Evolutionary conservation across 2,113 vertebrate genomes (phyloP).

Genomic region (Tetrax tetrax): DNA sequence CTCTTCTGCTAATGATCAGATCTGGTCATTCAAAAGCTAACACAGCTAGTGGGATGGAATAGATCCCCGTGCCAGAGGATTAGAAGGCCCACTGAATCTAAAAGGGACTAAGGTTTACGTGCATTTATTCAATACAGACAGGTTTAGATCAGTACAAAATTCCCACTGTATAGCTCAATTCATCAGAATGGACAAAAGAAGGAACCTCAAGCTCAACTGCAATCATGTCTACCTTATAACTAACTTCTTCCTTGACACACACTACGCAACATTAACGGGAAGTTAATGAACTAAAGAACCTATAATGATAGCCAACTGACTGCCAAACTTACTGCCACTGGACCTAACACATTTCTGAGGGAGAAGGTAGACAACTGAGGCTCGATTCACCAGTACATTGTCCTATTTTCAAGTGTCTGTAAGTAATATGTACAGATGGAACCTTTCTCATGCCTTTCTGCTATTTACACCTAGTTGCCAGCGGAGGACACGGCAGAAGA

Average conservation of each 20-base stretch:
- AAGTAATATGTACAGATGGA: background rate
- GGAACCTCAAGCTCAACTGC: background rate
- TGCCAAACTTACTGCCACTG: background rate
- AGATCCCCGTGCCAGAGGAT: background rate
- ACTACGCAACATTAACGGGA: background rate
- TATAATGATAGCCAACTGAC: background rate
- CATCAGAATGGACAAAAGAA: background rate
- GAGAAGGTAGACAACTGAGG: background rate
- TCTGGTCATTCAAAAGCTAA: background rate
- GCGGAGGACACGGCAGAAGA: background rate
- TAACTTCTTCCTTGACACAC: background rate
- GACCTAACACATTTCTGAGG: too few species aligned
- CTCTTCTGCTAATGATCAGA: background rate
- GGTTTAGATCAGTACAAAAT: background rate
- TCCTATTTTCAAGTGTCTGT: background rate
- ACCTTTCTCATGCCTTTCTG: background rate
- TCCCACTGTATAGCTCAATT: background rate
- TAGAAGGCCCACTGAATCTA: background rate
- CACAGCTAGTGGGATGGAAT: background rate
- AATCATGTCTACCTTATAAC: background rate
- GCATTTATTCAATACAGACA: accelerated
- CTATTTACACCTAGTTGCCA: background rate
- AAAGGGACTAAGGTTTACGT: background rate
- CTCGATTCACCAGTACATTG: background rate
- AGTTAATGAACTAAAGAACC: background rate